A percentile compares a stretch with the other conserved stretches of the same genome.
phyloP scores from a whole-genome alignment of 1,140 invertebrate genomes.

The Mizuhopecten yessoensis region DNA sequence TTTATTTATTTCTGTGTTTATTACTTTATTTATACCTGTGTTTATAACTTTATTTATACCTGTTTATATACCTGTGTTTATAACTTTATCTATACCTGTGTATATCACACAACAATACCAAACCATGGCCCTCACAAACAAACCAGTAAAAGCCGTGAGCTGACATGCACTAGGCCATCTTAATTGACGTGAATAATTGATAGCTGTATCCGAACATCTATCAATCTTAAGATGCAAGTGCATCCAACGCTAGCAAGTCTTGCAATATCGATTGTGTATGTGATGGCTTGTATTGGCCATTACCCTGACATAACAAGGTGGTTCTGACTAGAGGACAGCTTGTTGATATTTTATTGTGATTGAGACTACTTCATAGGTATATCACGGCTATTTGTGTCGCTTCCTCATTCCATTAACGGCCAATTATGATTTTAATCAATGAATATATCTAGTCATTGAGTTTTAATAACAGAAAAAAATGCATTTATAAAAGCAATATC shows the following conservation, averaged over 20 bases:
- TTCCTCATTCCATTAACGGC: too few species aligned
- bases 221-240: background rate
- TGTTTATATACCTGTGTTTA: too few species aligned
- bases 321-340: background rate
- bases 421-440: too few species aligned
- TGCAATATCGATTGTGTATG: background rate
- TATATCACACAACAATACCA: too few species aligned
- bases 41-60: too few species aligned
- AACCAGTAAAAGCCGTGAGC: background rate
- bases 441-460: background rate
- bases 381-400: background rate
- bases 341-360: background rate
- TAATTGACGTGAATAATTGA: background rate
- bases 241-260: constrained; percentile 12
- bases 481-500: too few species aligned
- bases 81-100: too few species aligned
- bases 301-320: background rate
- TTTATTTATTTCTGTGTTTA: too few species aligned
- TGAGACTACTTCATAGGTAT: background rate
- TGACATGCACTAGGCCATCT: background rate
- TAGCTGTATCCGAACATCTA: constrained; percentile 5
- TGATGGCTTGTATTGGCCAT: background rate
- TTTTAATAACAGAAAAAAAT: background rate
- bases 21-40: too few species aligned
- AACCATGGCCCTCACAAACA: too few species aligned